Evolutionary conservation across 2,888 invertebrate genomes (phyloP), one percentile per base, ranked within the genome.

Genomic region (Aethes cnicana): DNA sequence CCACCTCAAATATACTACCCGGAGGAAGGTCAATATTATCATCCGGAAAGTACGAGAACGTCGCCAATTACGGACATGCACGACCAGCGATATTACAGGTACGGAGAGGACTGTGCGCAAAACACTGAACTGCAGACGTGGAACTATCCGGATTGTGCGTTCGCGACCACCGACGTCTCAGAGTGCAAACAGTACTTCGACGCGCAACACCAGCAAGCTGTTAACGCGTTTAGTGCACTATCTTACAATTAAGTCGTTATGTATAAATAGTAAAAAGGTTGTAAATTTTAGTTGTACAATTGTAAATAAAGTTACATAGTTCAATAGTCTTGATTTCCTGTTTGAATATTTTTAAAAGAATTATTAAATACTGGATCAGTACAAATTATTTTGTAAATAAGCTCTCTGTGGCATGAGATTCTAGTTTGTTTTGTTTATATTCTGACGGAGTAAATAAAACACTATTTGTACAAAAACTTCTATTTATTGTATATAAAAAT

Each of bases 401-500:
- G 35, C 30, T 23, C 20, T 33, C 35, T 28, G 47, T 47, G 37
- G 59, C 28, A 47, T 54, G 42, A 53, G 37, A 58, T 41, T 44
- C 42, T 54, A 41, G 50, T 58, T 57, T 53, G 39, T 52, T 47
- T 43, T 28, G 49, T 53, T 53, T 35, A 47, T 49, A 55, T 37
- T 39, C 49, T 49, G 55, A 33, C 46, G 32, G 39, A 58, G 55
- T 53, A 60, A 72, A 66, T 63, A 80, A 84, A 77, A 74, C 67
- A 63, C 56, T 59, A 72, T 84, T 84, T 85, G 81, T 88, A 90
- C 81, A 90, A 88, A 89, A 88, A 77, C 77, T 78, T 86, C 86
- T 88, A 89, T 90, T 90, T 87, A 88, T 86, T 90, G 88, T 89
- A 88, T 87, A 89, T 86, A 89, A 89, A 88, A 88, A 84, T 88